phyloP scores from a whole-genome alignment of 2,797 vertebrate genomes.

The Pelochelys cantorii region DNA sequence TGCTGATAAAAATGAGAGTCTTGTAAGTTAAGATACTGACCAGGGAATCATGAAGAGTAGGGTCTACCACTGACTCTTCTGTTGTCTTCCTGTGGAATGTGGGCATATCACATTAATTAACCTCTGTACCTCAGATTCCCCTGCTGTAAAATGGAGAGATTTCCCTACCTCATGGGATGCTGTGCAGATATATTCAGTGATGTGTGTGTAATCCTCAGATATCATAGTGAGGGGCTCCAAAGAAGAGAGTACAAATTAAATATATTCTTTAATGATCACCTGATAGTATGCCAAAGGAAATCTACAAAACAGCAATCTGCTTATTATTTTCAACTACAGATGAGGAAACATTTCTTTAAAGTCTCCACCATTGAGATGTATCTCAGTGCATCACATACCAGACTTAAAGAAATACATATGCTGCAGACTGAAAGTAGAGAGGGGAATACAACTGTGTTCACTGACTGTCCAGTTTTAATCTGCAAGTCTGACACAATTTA shows the following conservation, averaged over 20 bases:
- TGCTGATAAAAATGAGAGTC: background rate
- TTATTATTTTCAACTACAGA: background rate
- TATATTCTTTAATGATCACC: background rate
- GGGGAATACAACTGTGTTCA: background rate
- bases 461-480: background rate
- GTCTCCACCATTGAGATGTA: background rate
- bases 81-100: background rate
- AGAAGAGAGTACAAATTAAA: background rate
- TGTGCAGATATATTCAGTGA: background rate
- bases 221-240: background rate
- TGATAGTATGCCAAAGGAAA: background rate
- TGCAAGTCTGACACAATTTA: background rate
- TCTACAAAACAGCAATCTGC: background rate
- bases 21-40: background rate
- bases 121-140: background rate
- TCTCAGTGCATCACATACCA: background rate
- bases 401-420: background rate
- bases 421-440: background rate
- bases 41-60: background rate
- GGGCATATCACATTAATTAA: background rate
- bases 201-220: background rate
- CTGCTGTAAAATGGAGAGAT: background rate
- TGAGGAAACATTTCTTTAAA: background rate
- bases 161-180: background rate
- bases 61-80: background rate